Conservation (phyloP, 2,888 invertebrate genomes). For the Eurois occulta region DNA sequence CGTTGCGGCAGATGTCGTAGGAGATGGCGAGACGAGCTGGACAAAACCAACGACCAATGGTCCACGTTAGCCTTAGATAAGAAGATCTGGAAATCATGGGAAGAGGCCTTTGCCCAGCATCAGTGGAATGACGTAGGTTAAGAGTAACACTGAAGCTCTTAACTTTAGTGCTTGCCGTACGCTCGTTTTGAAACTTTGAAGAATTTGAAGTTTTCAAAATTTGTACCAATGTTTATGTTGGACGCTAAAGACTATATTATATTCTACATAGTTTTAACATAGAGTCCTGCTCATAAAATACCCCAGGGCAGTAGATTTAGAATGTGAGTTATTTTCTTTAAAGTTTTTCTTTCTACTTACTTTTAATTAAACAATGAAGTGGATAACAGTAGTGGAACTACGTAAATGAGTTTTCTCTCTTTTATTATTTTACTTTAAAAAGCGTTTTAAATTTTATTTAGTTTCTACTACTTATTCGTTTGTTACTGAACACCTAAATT, state of each 20-base stretch:
- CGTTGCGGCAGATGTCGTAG: background rate
- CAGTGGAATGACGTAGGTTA: background rate
- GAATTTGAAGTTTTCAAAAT: background rate
- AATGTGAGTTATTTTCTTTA: background rate
- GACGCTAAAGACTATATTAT: background rate
- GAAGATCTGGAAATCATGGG: background rate
- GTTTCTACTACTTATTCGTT: background rate
- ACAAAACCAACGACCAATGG: background rate
- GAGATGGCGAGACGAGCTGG: background rate
- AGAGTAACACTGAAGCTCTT: background rate
- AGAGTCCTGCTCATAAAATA: background rate
- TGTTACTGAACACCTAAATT: background rate
- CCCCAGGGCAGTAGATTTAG: background rate
- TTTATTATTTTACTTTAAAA: conserved; percentile 22
- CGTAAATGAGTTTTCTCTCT: background rate
- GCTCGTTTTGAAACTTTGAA: background rate
- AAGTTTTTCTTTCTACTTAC: conserved; percentile 17
- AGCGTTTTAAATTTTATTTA: conserved; percentile 8
- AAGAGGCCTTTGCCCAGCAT: background rate
- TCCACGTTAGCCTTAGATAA: background rate
- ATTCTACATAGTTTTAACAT: background rate
- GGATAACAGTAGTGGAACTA: conserved; percentile 24
- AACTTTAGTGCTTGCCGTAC: background rate
- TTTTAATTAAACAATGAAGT: conserved; percentile 44
- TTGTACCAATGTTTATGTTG: background rate